Evolutionary conservation across 1,140 invertebrate species (phyloP), one percentile per base, ranked within the genome.

Genomic region (Drosophila nigrodunni): DNA sequence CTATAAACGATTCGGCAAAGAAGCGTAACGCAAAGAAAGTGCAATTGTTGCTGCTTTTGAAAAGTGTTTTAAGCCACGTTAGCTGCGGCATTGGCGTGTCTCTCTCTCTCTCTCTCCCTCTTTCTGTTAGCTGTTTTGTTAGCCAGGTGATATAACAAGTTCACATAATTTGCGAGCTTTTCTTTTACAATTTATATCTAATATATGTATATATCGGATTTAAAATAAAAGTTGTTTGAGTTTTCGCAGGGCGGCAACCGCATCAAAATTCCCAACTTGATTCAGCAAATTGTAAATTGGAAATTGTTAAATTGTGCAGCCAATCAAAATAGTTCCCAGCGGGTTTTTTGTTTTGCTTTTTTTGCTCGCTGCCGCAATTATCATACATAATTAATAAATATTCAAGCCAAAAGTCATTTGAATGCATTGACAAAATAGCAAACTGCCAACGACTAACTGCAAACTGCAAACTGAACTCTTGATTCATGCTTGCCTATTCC

Each of bases 1-100:
- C 46, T 58, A 52, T 55, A 65, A 60, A 68, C 43, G 77, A 78
- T 87, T 88, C 83, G 85, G 85, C 85, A 89, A 89, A 89, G 85
- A 89, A 89, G 85, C 85, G 85, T 89, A 89, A 89, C 85, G 85
- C 85, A 85, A 85, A 89, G 85, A 89, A 89, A 89, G 85, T 88
- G 85, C 80, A 83, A 35, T 44, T 81, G 72, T 67, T 66, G 68
- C 11, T 70, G 59, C 25, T 50, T 77, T 66, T 52, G 44, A 87
- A 83, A 80, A 83, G 72, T 74, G 78, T 85, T 87, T 86, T 70
- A 66, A 61, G 78, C 78, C 73, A 43, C 59, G 68, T 35, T 61
- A 54, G 57, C 34, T 67, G 21, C 46, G 52, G 37, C 39, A 30
- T 54, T 68, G 35, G 18, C 70, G 39, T 35, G 21, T 21, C 35